Evolutionary conservation across 2,113 vertebrate genomes (phyloP), one percentile per base, ranked within the genome.

Genomic region (Siniperca knerii): DNA sequence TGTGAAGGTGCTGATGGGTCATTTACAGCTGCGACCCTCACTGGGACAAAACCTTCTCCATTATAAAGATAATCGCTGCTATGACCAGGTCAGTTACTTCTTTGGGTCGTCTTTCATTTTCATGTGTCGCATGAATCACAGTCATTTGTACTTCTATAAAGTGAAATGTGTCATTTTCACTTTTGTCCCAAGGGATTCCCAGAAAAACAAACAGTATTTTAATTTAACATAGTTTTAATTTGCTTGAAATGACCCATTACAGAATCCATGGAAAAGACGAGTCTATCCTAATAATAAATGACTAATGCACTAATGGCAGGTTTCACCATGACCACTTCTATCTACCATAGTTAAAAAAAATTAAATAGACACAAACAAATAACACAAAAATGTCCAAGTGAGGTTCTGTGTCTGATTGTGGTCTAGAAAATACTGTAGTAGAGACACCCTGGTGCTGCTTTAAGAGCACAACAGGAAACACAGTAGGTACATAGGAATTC

Each of bases 301-400:
- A 29, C 29, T 1, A 4, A 6, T 40, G 40, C 40, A 11, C 3
- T 44, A 50, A 79, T 5, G 42, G 3, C 4, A 35, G 66, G 18
- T 33, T 76, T 79, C 58, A 76, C 71, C 66, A 73, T 82, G 20
- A 44, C 18, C 16, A 50, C 42, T 25, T 55, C 20, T 25, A 12
- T 42, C 25, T 25, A 35, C 15, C 20, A 57, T 10, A 40, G 37
- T 44, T 23, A 20, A 37, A 4, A 23, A 42, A 29, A 16, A 48
- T 69, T 16, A 69, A 50, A 11, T 10, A 33, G 52, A 21, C 8
- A 44, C 8, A 8, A 18, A 50, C 25, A 20, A 48, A 15, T 4
- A 5, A 29, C 7, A 79, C 0, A 74, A 74, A 67, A 60, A 71
- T 35, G 4, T 29, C 8, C 16, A 25, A 37, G 21, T 15, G n/a